A percentile compares a stretch with the other conserved stretches of the same genome.
Evolutionary conservation across 1,140 invertebrate species (phyloP).

Genomic region (Drosophila auraria): DNA sequence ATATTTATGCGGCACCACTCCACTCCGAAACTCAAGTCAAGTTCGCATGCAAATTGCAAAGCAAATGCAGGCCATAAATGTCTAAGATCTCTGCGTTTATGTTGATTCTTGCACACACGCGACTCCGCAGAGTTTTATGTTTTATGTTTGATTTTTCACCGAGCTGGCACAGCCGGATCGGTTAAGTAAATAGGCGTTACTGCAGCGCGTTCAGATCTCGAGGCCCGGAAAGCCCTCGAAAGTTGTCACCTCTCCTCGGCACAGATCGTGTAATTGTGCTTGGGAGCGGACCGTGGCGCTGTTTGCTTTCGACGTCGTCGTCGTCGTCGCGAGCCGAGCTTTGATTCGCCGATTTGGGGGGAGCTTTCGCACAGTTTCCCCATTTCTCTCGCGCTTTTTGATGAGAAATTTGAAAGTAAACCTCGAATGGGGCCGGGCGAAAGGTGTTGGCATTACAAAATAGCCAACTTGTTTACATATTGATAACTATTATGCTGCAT

Average conservation of each 20-base stretch:
- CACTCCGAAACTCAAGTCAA: conserved; percentile 18
- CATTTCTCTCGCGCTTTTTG: conserved; percentile 28
- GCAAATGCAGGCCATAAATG: conserved; percentile 28
- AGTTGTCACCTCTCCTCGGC: conserved; percentile 37
- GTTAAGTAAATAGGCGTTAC: conserved; percentile 44
- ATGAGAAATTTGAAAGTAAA: conserved; percentile 45
- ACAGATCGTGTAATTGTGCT: conserved; percentile 48
- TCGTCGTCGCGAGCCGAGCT: conserved; percentile 21
- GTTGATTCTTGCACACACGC: conserved; percentile 7
- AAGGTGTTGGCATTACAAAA: conserved; percentile 67
- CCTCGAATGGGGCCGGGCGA: conserved; percentile 48
- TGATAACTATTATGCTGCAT: conserved; percentile 41
- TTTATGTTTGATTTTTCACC: conserved; percentile 1
- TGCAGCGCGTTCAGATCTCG: conserved; percentile 25
- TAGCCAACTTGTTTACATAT: conserved; percentile 42
- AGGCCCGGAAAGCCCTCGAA: conserved; percentile 21
- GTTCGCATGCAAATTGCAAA: conserved; percentile 40
- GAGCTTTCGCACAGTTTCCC: conserved; percentile 35
- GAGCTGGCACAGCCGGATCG: conserved; percentile 35
- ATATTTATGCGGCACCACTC: conserved; percentile 34
- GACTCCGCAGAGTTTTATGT: background rate
- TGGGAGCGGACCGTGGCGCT: conserved; percentile 24
- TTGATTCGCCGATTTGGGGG: conserved; percentile 3
- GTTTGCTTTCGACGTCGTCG: conserved; percentile 24
- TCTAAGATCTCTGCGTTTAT: conserved; percentile 8